These are phyloP conservation scores for Pollenia labialis DNA, from an alignment of 2,888 invertebrate species.

Conservation along the genomic window DNA sequence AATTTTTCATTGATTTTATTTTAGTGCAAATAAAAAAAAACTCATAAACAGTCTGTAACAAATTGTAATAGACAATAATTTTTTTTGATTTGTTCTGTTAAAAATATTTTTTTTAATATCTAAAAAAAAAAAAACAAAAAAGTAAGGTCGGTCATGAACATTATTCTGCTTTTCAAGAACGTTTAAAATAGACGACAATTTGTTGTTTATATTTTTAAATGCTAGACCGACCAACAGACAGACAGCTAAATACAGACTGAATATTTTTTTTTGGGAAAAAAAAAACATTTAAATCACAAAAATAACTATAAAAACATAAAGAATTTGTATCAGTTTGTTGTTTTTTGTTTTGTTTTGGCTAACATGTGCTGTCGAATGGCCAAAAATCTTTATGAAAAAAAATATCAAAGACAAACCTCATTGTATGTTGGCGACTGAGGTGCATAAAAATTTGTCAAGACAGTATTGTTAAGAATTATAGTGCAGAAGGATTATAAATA, in stretches of 20 bases:
- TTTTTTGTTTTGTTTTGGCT: constrained; percentile 53
- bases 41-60: constrained; percentile 13
- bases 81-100: not conserved
- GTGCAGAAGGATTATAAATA: not conserved
- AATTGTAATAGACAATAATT: constrained; percentile 37
- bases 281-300: constrained; percentile 53
- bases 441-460: constrained; percentile 8
- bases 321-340: constrained; percentile 47
- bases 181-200: constrained; percentile 41
- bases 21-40: constrained; percentile 11
- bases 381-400: constrained; percentile 45
- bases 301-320: constrained; percentile 59
- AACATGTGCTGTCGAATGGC: constrained; percentile 49
- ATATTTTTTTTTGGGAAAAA: not conserved
- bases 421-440: constrained; percentile 19
- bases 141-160: constrained; percentile 61
- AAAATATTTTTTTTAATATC: not conserved
- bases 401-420: constrained; percentile 8
- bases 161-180: constrained; percentile 15
- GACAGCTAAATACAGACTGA: constrained; percentile 37
- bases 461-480: constrained; percentile 12
- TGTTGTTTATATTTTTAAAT: constrained; percentile 33
- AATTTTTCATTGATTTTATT: not conserved
- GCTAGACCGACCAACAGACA: constrained; percentile 59
- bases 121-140: not conserved